Conservation (phyloP, 2,113 vertebrate species). For the Trogon surrucura region DNA sequence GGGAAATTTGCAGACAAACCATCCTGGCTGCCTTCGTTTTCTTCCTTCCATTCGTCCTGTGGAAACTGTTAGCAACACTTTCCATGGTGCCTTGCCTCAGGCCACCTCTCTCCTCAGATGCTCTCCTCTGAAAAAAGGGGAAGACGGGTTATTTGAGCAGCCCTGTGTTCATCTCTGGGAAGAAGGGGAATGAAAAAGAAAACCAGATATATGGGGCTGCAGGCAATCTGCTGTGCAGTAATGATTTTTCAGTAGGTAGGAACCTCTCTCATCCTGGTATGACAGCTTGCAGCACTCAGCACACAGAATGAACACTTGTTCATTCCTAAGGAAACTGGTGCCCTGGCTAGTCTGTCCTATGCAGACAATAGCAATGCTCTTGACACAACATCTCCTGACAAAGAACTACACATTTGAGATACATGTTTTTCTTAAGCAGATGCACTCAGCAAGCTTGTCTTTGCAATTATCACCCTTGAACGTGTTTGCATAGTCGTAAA, state of each 20-base stretch:
- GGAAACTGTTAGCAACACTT: neutral
- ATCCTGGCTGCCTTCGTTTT: neutral
- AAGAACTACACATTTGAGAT: neutral
- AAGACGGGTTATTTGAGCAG: neutral
- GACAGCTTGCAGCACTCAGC: neutral
- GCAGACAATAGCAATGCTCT: neutral
- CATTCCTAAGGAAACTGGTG: neutral
- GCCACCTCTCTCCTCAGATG: constrained; percentile 17
- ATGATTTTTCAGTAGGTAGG: neutral
- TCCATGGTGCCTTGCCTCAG: neutral
- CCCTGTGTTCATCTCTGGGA: neutral
- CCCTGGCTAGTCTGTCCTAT: neutral
- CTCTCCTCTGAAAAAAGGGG: neutral
- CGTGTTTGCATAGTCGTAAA: neutral
- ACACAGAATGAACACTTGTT: neutral
- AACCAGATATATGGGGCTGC: neutral
- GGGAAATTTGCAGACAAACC: neutral
- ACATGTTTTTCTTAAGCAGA: neutral
- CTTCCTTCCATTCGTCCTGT: neutral
- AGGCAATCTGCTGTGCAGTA: neutral
- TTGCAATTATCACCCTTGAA: neutral
- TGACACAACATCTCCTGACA: neutral
- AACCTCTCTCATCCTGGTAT: neutral
- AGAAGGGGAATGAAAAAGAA: neutral
- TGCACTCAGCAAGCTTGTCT: neutral